A percentile compares a stretch with the other conserved stretches of the same genome.
Evolutionary conservation across 2,888 invertebrate genomes (phyloP).

Genomic region (Dolomedes plantarius): DNA sequence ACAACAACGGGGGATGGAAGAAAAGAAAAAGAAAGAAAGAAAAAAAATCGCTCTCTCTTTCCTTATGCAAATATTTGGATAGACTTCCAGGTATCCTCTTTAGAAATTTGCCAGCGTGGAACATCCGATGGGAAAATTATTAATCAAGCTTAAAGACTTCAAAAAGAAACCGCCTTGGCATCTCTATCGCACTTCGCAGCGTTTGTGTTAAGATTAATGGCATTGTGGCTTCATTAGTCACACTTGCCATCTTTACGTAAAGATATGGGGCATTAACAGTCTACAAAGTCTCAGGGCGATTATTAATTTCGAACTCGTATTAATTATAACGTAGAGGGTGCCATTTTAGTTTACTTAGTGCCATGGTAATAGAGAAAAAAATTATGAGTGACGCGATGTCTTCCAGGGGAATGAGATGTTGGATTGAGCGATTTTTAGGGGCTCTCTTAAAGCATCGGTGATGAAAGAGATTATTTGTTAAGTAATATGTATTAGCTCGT

Average conservation of each 20-base stretch:
- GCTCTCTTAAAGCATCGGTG: background rate
- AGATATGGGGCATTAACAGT: conserved; percentile 69
- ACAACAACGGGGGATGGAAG: background rate
- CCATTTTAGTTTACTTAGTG: conserved; percentile 34
- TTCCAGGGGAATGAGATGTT: background rate
- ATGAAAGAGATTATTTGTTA: conserved; percentile 6
- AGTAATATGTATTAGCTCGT: background rate
- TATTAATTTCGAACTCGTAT: conserved; percentile 66
- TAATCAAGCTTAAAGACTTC: conserved; percentile 66
- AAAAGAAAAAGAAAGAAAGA: background rate
- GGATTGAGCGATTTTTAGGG: background rate
- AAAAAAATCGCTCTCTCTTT: too few relatives aligned
- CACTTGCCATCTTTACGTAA: conserved; percentile 60
- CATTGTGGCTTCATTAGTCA: conserved; percentile 69
- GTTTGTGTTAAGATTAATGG: conserved; percentile 63
- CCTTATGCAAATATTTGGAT: conserved; percentile 21
- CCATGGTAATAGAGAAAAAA: conserved; percentile 26
- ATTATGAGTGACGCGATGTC: background rate
- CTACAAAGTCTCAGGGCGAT: conserved; percentile 59
- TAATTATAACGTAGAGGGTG: conserved; percentile 55
- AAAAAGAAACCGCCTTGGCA: conserved; percentile 58
- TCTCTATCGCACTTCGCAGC: conserved; percentile 49
- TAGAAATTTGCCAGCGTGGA: background rate
- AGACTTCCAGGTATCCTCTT: conserved; percentile 10
- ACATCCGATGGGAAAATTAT: conserved; percentile 65